These are phyloP conservation scores for Meiosimyza platycephala DNA, from an alignment of 2,888 invertebrate genomes.

Conservation along the genomic window DNA sequence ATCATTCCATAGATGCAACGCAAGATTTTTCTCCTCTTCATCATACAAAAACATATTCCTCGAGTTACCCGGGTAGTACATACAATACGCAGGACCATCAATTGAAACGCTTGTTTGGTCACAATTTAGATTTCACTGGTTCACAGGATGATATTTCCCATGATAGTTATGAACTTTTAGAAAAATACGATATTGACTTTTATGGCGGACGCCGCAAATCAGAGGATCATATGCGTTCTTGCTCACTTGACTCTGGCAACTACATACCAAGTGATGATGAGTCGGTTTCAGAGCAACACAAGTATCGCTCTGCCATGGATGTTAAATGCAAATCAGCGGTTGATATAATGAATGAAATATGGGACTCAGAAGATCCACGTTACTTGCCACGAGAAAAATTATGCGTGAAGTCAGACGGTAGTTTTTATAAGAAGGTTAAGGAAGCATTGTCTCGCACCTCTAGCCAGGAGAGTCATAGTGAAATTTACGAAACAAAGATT, in stretches of 20 bases:
- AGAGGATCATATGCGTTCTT: conserved; percentile 73
- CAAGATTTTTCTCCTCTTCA: conserved; percentile 73
- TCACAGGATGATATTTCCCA: conserved; percentile 90
- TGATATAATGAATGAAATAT: conserved; percentile 80
- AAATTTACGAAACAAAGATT: conserved; percentile 75
- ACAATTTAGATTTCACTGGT: conserved; percentile 68
- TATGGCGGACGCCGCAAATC: conserved; percentile 64
- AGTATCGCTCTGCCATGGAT: conserved; percentile 71
- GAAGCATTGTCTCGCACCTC: conserved; percentile 75
- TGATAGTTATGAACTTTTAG: conserved; percentile 87
- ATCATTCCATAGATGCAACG: conserved; percentile 76
- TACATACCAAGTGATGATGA: conserved; percentile 81
- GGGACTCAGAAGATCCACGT: conserved; percentile 80
- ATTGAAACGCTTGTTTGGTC: conserved; percentile 70
- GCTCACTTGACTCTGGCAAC: conserved; percentile 82
- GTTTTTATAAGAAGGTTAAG: conserved; percentile 78
- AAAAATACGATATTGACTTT: conserved; percentile 73
- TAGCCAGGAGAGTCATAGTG: conserved; percentile 78
- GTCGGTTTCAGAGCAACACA: conserved; percentile 71
- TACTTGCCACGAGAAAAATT: conserved; percentile 79
- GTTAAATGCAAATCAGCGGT: conserved; percentile 76
- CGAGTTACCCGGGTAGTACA: conserved; percentile 86
- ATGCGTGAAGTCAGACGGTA: conserved; percentile 79
- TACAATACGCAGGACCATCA: conserved; percentile 70
- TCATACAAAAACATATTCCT: conserved; percentile 83